A percentile compares a stretch with the other conserved stretches of the same genome.
These are phyloP conservation scores for Percina caprodes DNA, from an alignment of 2,113 vertebrate species.

Conservation along the genomic window DNA sequence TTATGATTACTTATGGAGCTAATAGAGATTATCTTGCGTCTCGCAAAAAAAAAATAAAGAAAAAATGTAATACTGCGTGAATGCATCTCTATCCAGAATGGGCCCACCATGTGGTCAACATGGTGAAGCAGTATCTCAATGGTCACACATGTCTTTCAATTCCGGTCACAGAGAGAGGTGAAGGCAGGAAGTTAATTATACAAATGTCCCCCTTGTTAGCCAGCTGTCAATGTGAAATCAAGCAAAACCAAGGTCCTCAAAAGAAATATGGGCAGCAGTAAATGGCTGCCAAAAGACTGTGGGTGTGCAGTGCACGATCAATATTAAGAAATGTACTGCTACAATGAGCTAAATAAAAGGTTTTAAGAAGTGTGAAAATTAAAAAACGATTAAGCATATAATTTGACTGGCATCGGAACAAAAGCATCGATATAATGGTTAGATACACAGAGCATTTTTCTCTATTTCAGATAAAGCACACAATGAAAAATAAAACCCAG, in stretches of 20 bases:
- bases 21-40: slow-evolving; percentile 1
- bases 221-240: slow-evolving; percentile 8
- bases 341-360: slow-evolving; percentile 3
- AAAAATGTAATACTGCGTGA: background rate
- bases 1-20: slow-evolving; percentile 37
- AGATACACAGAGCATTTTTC: background rate
- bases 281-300: slow-evolving; percentile 24
- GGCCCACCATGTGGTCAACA: background rate
- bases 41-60: background rate
- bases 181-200: background rate
- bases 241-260: slow-evolving; percentile 2
- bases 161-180: background rate
- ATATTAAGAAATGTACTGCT: slow-evolving; percentile 14
- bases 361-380: slow-evolving; percentile 13
- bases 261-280: background rate
- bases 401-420: slow-evolving; percentile 6
- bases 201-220: background rate
- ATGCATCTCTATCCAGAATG: background rate
- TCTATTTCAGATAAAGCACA: slow-evolving; percentile 2
- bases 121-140: background rate
- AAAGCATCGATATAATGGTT: slow-evolving; percentile 14
- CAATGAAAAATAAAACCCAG: background rate
- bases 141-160: background rate
- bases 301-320: slow-evolving; percentile 17
- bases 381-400: background rate